Conservation (phyloP, 1,140 invertebrate species). For the Drosophila erecta region DNA sequence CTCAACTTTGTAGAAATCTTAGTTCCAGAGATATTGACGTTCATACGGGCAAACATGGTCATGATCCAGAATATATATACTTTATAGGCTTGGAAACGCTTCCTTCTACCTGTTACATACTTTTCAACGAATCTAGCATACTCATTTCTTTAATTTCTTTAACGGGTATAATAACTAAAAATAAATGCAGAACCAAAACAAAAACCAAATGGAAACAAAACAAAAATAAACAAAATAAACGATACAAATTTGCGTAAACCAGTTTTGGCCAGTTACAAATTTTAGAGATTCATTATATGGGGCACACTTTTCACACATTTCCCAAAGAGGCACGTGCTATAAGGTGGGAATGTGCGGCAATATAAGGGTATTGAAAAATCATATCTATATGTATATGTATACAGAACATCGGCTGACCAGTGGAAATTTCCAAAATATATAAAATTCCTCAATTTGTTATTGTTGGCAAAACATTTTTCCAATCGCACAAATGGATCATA, state of each 20-base stretch:
- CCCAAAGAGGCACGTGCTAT: constrained; percentile 32
- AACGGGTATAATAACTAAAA: constrained; percentile 21
- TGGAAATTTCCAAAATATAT: constrained; percentile 52
- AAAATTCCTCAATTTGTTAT: constrained; percentile 16
- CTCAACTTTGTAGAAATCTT: no score
- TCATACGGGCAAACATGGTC: no score
- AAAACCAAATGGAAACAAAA: constrained; percentile 34
- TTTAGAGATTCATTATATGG: constrained; percentile 48
- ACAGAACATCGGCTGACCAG: constrained; percentile 24
- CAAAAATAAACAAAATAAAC: constrained; percentile 28
- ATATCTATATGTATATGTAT: constrained; percentile 21
- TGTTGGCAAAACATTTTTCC: constrained; percentile 20
- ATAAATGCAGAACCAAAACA: constrained; percentile 49
- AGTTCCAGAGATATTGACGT: no score
- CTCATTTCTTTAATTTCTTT: no score
- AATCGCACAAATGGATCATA: constrained; percentile 46
- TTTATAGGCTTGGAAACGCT: no score
- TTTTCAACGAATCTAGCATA: no score
- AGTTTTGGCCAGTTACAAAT: constrained; percentile 68
- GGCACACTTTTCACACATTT: constrained; percentile 72
- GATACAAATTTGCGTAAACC: constrained; percentile 43
- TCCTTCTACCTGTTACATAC: no score
- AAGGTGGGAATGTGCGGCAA: constrained; percentile 49
- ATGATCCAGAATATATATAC: no score
- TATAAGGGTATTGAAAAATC: constrained; percentile 21